Base-by-base conservation (phyloP, 2,113 vertebrate genomes). In the Andinoacara biseriatus region DNA sequence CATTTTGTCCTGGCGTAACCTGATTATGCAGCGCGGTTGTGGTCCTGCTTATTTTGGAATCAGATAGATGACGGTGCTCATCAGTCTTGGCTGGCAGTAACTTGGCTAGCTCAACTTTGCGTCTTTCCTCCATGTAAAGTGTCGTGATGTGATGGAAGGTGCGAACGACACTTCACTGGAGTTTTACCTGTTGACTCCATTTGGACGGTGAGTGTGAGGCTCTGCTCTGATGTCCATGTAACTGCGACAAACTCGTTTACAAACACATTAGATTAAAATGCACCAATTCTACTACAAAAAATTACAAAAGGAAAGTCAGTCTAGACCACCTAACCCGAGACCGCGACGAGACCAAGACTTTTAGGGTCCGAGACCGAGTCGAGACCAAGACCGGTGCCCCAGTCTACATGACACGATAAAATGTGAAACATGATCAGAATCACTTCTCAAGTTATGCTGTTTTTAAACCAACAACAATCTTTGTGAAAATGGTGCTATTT, bases 221-320 rank as follows among this genome's bases (percentile, higher is more conserved):
- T 65, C 15, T 65, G 13, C 38, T 65, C 15, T 65, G 62, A 38
- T 10, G 35, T 7, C 35, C 35, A 8, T 43, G 62, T 24, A 24
- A 1, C 38, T 43, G 62, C 38, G 38, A 67, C 8, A 24, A 13
- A 65, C 13, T 67, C 62, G 24, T 26, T 38, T 40, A 1, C 17
- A 5, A 43, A 43, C 2, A 65, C 0, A 65, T 26, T 38, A 43
- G 1, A 26, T 65, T 22, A 43, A 0, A 17, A n/a, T 10, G n/a
- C 38, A 3, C n/a, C 15, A 40, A 17, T 43, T 24, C 38, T n/a
- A 43, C 62, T 65, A 65, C 4, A 43, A 43, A 24, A 4, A 65
- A 43, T 40, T 65, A 3, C 13, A 43, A 24, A 4, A 24, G 62
- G 3, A 43, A 43, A 26, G n/a, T n/a, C n/a, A n/a, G n/a, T n/a